Base-by-base conservation (phyloP, 2,888 invertebrate species). In the Hedychridium roseum region DNA sequence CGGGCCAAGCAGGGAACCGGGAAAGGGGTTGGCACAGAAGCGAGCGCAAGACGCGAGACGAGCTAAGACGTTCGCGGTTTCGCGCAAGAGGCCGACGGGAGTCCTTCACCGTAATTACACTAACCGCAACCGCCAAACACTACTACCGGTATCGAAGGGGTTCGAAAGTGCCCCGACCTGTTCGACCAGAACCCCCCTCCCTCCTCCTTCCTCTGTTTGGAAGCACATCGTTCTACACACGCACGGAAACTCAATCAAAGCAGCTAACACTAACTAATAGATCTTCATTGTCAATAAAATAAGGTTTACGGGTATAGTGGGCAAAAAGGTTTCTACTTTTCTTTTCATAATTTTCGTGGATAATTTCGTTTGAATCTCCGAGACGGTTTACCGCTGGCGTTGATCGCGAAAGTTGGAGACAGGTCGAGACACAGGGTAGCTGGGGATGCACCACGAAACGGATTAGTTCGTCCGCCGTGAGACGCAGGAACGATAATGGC, bases 11-110 rank as follows among this genome's bases (percentile, higher is more conserved):
- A 36, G 36, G 28, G 37, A 45, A 37, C 23, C 15, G 40, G 40
- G 43, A 37, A 38, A 36, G 6, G 50, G 62, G 46, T 32, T 16
- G 42, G 28, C 40, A 50, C 35, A 55, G 40, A 49, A 50, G 41
- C 40, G 56, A 26, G 28, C 43, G 44, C 16, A 36, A 51, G 41
- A 37, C 47, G 35, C 37, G 44, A 40, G 64, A 62, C 59, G 62
- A 65, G 66, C 71, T 69, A 78, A 78, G 78, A 78, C 76, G 76
- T 76, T 74, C 70, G 73, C 70, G 78, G 78, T 76, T 72, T 72
- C 68, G 65, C 72, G 68, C 68, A 65, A 59, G 56, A 66, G 56
- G 57, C 59, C 61, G 52, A 57, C 60, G 66, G 67, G 59, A 68
- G 71, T 74, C 74, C 71, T 74, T 69, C 64, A 62, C 41, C 71